Evolutionary conservation across 2,888 invertebrate genomes (phyloP).

Genomic region (Catocala sponsa): DNA sequence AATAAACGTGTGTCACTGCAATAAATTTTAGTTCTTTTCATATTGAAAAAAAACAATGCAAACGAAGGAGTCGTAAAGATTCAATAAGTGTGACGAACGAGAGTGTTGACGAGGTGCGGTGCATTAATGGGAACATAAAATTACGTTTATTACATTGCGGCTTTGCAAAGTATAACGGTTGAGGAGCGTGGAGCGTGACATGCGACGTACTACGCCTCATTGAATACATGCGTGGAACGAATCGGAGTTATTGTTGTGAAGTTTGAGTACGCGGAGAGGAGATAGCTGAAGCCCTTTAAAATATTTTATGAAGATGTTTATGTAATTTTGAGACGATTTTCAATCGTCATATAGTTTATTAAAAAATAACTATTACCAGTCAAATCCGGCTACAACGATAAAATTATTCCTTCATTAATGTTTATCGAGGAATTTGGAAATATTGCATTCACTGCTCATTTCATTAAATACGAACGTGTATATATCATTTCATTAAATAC

Average conservation of each 20-base stretch:
- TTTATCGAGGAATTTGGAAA: no score
- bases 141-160: conserved; percentile 42
- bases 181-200: conserved; percentile 31
- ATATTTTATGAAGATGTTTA: background rate
- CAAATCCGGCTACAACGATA: no score
- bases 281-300: background rate
- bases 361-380: no score
- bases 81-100: conserved; percentile 43
- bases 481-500: no score
- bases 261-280: conserved; percentile 3
- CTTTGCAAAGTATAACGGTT: conserved; percentile 20
- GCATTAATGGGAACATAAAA: conserved; percentile 46
- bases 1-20: no score
- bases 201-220: conserved; percentile 48
- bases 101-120: conserved; percentile 41
- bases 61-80: conserved; percentile 18
- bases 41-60: conserved; percentile 12
- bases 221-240: conserved; percentile 53
- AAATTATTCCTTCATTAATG: no score
- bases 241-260: conserved; percentile 29
- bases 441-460: no score
- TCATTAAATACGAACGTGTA: no score
- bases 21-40: conserved; percentile 1
- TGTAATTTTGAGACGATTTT: no score
- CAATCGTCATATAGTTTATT: no score